These are phyloP conservation scores for Stramonita haemastoma DNA, from an alignment of 2,888 invertebrate genomes.

Conservation along the genomic window DNA sequence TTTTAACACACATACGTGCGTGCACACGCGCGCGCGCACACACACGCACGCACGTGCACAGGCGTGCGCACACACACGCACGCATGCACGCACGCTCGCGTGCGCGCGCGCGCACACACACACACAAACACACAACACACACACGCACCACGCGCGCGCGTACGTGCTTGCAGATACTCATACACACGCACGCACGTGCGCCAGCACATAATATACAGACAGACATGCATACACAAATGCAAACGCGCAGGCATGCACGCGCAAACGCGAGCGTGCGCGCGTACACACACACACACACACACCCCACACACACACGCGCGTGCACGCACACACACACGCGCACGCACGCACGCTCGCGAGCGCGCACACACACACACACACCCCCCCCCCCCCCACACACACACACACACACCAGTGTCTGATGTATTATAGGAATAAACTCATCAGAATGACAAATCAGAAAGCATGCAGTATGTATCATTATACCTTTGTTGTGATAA, in stretches of 20 bases:
- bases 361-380: slow-evolving; percentile 15
- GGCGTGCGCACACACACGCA: not conserved
- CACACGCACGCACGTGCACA: not conserved
- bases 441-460: no score
- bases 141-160: no score
- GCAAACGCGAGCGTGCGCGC: not conserved
- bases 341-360: not conserved
- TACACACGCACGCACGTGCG: not conserved
- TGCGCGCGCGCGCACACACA: not conserved
- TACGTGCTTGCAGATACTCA: not conserved
- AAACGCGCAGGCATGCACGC: not conserved
- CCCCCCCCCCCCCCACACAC: not conserved
- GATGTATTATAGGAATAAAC: no score
- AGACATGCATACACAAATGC: no score
- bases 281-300: not conserved
- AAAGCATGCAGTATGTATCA: no score
- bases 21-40: no score
- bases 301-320: not conserved
- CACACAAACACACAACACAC: not conserved
- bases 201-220: not conserved
- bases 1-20: not conserved
- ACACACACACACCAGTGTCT: not conserved
- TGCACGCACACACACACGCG: not conserved
- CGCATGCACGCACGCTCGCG: not conserved
- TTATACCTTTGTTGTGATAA: no score